Evolutionary conservation across 2,888 invertebrate species (phyloP).

Genomic region (Fragum fragum): DNA sequence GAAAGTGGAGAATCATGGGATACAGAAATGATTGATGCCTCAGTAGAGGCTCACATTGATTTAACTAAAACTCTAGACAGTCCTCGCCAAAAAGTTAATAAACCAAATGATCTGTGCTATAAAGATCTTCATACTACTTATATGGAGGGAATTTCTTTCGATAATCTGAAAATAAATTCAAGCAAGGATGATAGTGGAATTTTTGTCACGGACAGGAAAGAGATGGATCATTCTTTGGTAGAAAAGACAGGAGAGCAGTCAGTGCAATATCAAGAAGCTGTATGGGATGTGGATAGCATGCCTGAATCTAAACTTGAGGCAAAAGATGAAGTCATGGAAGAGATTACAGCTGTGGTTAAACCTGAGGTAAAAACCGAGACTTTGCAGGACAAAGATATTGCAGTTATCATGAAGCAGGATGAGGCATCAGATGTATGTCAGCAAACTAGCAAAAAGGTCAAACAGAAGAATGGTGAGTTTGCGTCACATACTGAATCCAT

Average conservation of each 20-base stretch:
- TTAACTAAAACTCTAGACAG: neutral
- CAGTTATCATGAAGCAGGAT: too few species aligned
- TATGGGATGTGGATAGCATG: too few species aligned
- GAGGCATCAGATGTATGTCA: too few species aligned
- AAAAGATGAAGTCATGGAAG: too few species aligned
- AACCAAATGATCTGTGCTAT: neutral
- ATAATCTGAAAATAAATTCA: neutral
- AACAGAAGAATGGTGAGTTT: neutral
- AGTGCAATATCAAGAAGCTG: too few species aligned
- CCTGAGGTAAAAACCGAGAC: too few species aligned
- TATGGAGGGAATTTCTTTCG: neutral
- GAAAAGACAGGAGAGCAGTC: neutral
- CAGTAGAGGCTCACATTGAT: neutral
- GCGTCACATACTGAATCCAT: too few species aligned
- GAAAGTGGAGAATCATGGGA: neutral
- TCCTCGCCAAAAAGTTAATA: neutral
- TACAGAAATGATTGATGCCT: neutral
- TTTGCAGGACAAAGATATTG: too few species aligned
- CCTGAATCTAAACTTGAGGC: too few species aligned
- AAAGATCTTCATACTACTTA: neutral
- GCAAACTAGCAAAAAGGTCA: neutral
- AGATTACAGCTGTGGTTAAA: too few species aligned
- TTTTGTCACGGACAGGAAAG: slow-evolving; percentile 2
- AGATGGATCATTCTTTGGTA: neutral
- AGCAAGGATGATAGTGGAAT: slow-evolving; percentile 12